phyloP scores from a whole-genome alignment of 2,797 vertebrate genomes.

The Chelon auratus region DNA sequence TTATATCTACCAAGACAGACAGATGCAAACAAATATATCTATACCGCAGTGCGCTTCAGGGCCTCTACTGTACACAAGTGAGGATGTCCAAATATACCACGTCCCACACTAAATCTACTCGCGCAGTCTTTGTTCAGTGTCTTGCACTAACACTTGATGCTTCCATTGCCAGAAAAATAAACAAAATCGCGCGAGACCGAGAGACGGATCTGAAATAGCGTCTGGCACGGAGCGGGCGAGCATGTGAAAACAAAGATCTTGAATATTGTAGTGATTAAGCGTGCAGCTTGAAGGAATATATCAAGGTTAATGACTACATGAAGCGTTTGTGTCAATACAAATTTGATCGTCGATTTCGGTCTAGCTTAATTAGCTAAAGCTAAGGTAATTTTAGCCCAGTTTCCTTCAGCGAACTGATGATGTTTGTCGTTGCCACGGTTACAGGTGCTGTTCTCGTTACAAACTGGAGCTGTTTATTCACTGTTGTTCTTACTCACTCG shows the following conservation, averaged over 20 bases:
- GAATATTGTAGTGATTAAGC: conserved; percentile 17
- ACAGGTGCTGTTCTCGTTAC: background rate
- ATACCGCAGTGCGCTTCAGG: conserved; percentile 54
- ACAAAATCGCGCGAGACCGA: conserved; percentile 57
- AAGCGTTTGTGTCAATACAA: background rate
- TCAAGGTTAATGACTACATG: background rate
- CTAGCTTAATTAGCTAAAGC: background rate
- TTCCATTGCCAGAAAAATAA: conserved; percentile 70
- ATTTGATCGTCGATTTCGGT: background rate
- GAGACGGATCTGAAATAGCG: conserved; percentile 42
- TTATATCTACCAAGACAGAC: conserved; percentile 65
- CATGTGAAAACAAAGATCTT: conserved; percentile 29
- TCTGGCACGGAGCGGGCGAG: conserved; percentile 11
- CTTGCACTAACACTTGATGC: conserved; percentile 62
- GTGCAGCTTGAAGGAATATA: conserved; percentile 1
- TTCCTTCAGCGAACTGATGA: background rate
- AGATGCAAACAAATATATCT: conserved; percentile 65
- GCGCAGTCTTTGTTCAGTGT: conserved; percentile 59
- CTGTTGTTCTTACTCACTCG: background rate
- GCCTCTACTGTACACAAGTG: conserved; percentile 65
- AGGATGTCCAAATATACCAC: conserved; percentile 66
- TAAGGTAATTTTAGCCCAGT: background rate
- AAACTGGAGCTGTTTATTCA: background rate
- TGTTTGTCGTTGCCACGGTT: background rate
- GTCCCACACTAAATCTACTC: conserved; percentile 58